A percentile compares a stretch with the other conserved stretches of the same genome.
Conservation (phyloP, 2,113 vertebrate genomes). For the Macrotus californicus region DNA sequence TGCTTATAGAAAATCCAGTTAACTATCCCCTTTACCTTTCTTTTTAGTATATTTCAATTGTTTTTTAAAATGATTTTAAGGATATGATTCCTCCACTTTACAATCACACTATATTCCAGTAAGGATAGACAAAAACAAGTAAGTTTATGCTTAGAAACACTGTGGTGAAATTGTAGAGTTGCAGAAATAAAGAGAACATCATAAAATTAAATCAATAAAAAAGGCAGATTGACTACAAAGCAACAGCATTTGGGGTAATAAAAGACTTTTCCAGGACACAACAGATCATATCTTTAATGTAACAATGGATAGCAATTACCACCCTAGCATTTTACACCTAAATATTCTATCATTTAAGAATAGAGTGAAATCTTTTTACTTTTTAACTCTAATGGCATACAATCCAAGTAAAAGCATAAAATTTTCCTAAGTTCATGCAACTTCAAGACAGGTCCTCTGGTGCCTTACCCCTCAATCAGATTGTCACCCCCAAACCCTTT, state of each 20-base stretch:
- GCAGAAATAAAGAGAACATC: not conserved
- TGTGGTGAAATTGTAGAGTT: not conserved
- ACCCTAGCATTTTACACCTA: not conserved
- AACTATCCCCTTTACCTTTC: not conserved
- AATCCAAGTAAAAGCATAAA: not conserved
- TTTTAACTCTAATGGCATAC: not conserved
- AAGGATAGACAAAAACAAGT: not conserved
- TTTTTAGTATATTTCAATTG: not conserved
- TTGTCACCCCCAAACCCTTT: not conserved
- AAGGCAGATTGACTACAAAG: not conserved
- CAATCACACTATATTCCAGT: not conserved
- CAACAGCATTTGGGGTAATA: not conserved
- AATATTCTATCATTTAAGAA: not conserved
- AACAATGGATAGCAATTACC: not conserved
- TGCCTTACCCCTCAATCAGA: not conserved
- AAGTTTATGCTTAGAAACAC: not conserved
- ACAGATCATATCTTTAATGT: not conserved
- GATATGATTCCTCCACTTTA: not conserved
- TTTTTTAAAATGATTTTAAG: not conserved
- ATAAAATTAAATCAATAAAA: not conserved
- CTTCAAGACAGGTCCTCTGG: not conserved
- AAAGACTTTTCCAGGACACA: not conserved
- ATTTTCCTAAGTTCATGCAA: not conserved
- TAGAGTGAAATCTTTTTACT: not conserved
- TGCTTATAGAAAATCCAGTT: not conserved